Base-by-base conservation (phyloP, 23 tunicate genomes). In the Styela clava region DNA sequence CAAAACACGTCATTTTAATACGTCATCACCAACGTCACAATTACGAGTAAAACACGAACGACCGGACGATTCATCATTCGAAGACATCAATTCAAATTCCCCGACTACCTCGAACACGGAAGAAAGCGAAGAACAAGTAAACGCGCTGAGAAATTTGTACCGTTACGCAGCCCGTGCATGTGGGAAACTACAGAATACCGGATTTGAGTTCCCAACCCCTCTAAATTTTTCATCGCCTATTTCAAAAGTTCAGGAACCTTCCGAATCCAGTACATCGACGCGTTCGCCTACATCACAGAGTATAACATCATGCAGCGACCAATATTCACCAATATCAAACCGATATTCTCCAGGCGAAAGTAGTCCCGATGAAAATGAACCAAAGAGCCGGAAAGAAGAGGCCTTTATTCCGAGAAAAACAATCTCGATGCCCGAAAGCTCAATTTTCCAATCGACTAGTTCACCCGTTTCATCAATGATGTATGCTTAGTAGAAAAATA, bases 141-240 rank as follows among this genome's bases (percentile, higher is more conserved):
- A 76, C 26, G 81, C 81, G 7, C 52, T 76, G 9, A 25, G 65
- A 16, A 44, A 76, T n/a, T 52, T 76, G 64, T 76, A 76, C 24
- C 21, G 27, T 21, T 76, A 33, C 26, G 52, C 81, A 25, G 81
- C 81, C 28, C 63, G 64, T 29, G 81, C 81, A 22, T 76, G 81
- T 44, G 65, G 65, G 9, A 21, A 28, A 20, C 24, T 76, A 29
- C 71, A 67, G 71, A 67, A 29, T 24, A 25, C 30, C 71, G 31
- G 71, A 24, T 27, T 25, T 16, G 16, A 67, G 31, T 25, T 29
- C 22, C 1, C 71, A 16, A 25, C 31, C 19, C 71, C 71, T 67
- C 16, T 67, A 67, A 67, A 29, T 67, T 29, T 25, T 24, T 67
- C 71, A 27, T 67, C 71, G 12, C 56, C 56, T 5, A 44, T 67